Evolutionary conservation across 2,797 vertebrate species (phyloP), one percentile per base, ranked within the genome.

Genomic region (Spinus olivaceus): DNA sequence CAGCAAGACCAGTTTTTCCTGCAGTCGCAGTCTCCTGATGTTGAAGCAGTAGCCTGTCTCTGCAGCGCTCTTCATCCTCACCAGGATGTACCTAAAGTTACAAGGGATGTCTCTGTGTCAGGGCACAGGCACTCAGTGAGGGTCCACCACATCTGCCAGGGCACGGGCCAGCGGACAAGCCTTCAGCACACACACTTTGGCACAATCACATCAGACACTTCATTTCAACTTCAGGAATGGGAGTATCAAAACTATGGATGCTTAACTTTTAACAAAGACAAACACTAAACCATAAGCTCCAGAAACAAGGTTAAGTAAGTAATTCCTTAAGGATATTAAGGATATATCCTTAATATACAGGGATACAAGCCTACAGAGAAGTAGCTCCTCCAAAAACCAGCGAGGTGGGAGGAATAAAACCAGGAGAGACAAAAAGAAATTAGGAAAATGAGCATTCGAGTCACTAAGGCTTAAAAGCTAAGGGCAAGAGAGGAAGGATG

Each of bases 21-120:
- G 93, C 12, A 98, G 97, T 6, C 98, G 98, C 51, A 97, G 98
- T 84, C 98, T 98, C 97, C 98, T 99, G 17, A 98, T 69, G 93
- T 99, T 99, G 97, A 99, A 99, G 93, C 87, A 96, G 95, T 97
- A 99, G 37, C 99, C 99, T 0, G 99, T 99, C 54, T 99, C 99
- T 0, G 99, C 99, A 10, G 98, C 98, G 30, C 99, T 99, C 85
- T 99, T 20, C 99, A 99, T 99, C 98, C 98, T 99, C 95, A 99
- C 99, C 97, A 99, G 97, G 86, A 99, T 33, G 25, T 97, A 98
- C 69, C 99, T 99, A 37, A 51, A 96, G 94, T 46, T 79, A 92
- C 63, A 97, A 93, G 90, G 59, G 33, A 92, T 6, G 22, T 14
- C 65, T 80, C 86, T 74, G 88, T 67, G 50, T 94, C 81, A 96